Evolutionary conservation across 1,140 invertebrate genomes (phyloP).

Genomic region (Mya arenaria): DNA sequence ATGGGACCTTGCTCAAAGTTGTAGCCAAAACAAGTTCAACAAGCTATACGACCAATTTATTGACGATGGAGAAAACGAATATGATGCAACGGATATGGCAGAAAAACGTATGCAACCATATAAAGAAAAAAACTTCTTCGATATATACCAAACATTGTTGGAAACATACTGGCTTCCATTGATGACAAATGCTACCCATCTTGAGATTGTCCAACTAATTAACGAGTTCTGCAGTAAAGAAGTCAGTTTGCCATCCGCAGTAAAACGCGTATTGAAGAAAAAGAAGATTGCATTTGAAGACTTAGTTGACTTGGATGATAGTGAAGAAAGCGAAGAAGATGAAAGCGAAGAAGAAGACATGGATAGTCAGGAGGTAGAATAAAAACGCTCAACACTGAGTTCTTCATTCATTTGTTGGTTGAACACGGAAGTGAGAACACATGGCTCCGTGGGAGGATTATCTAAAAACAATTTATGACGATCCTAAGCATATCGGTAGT

Average conservation of each 20-base stretch:
- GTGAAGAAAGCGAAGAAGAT: neutral
- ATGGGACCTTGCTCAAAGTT: neutral
- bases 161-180: slow-evolving; percentile 39
- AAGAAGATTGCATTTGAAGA: slow-evolving; percentile 18
- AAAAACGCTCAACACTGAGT: neutral
- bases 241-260: slow-evolving; percentile 16
- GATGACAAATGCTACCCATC: slow-evolving; percentile 13
- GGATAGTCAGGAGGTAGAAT: neutral
- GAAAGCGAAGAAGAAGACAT: neutral
- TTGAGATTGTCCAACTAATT: neutral
- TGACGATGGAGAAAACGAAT: slow-evolving; percentile 15
- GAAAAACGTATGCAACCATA: neutral
- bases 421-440: slow-evolving; percentile 2
- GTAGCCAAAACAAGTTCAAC: neutral
- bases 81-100: slow-evolving; percentile 1
- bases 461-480: slow-evolving; percentile 6
- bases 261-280: slow-evolving; percentile 5
- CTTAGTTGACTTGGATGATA: slow-evolving; percentile 7
- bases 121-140: slow-evolving; percentile 31
- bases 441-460: slow-evolving; percentile 39
- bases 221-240: neutral
- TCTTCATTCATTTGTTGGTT: slow-evolving; percentile 12
- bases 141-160: slow-evolving; percentile 9
- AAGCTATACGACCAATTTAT: slow-evolving; percentile 19
- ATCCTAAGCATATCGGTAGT: no score